phyloP scores from a whole-genome alignment of 2,888 invertebrate species.

The Oligia latruncula region DNA sequence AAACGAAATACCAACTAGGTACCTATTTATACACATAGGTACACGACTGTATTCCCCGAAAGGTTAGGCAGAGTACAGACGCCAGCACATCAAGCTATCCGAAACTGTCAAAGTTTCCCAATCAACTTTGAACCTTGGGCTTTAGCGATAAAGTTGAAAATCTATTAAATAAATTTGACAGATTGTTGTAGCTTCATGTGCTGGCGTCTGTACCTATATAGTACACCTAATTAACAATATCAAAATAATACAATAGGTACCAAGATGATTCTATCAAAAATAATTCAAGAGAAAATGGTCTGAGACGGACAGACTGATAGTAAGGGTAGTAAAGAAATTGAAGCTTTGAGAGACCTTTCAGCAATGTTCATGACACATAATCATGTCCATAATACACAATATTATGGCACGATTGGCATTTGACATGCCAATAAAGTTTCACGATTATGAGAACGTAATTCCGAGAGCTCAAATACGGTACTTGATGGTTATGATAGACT shows the following conservation, averaged over 20 bases:
- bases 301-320: neutral
- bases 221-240: neutral
- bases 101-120: too few species aligned
- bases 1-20: neutral
- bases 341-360: neutral
- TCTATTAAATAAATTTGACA: too few species aligned
- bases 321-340: neutral
- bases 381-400: neutral
- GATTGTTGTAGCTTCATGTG: too few species aligned
- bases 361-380: slow-evolving; percentile 8
- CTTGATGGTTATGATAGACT: slow-evolving; percentile 34
- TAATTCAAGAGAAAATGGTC: neutral
- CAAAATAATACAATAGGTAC: neutral
- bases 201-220: too few species aligned
- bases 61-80: too few species aligned
- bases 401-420: slow-evolving; percentile 44
- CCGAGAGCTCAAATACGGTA: slow-evolving; percentile 29
- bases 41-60: too few species aligned
- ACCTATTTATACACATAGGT: too few species aligned
- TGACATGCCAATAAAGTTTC: slow-evolving; percentile 42
- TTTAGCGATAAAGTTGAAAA: too few species aligned
- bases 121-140: too few species aligned
- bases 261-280: too few species aligned
- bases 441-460: slow-evolving; percentile 36
- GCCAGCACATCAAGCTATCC: too few species aligned